phyloP scores from a whole-genome alignment of 1,140 invertebrate genomes.

The Drosophila burlai region DNA sequence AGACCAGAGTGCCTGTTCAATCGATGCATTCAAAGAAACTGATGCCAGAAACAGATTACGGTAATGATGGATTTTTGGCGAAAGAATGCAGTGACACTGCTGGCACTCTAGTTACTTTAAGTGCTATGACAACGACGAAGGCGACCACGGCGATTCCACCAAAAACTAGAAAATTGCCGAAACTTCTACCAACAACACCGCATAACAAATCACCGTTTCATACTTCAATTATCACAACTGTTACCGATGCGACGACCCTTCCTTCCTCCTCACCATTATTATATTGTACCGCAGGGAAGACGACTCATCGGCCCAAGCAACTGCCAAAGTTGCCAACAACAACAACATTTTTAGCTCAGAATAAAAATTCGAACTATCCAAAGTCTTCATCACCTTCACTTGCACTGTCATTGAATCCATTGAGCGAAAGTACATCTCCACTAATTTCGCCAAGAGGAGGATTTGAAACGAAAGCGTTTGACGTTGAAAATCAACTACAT shows the following conservation, averaged over 20 bases:
- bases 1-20: slow-evolving; percentile 69
- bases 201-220: slow-evolving; percentile 40
- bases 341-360: slow-evolving; percentile 1
- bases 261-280: slow-evolving; percentile 12
- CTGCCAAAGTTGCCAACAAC: slow-evolving; percentile 65
- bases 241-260: slow-evolving; percentile 10
- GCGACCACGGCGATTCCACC: slow-evolving; percentile 12
- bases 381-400: slow-evolving; percentile 9
- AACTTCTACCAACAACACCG: slow-evolving; percentile 67
- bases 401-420: slow-evolving; percentile 28
- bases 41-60: slow-evolving; percentile 1
- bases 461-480: not conserved
- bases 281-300: slow-evolving; percentile 35
- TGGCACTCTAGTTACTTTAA: not conserved
- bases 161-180: slow-evolving; percentile 81
- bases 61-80: slow-evolving; percentile 31
- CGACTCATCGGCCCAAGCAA: slow-evolving; percentile 58
- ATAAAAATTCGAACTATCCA: slow-evolving; percentile 8
- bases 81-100: slow-evolving; percentile 19
- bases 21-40: slow-evolving; percentile 34
- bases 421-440: slow-evolving; percentile 13
- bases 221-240: slow-evolving; percentile 7
- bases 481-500: not conserved
- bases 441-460: slow-evolving; percentile 5
- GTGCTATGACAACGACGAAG: slow-evolving; percentile 2